Base-by-base conservation (phyloP, 2,888 invertebrate species). In the Lasioglossum calceatum region DNA sequence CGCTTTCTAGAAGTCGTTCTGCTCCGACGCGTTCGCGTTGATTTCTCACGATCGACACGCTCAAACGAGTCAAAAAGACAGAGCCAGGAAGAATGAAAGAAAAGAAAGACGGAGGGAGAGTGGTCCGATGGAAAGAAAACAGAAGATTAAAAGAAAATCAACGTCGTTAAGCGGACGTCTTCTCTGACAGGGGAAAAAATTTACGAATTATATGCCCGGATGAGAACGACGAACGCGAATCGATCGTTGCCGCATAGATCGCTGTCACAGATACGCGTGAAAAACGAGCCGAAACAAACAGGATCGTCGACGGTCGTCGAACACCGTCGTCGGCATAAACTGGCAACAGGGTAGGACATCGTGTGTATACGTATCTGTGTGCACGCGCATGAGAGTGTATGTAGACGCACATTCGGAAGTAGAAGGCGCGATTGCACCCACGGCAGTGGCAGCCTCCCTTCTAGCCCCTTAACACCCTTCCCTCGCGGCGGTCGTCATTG, bases 401-500 rank as follows among this genome's bases (percentile, higher is more conserved):
- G 50, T 7, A 2, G 23, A 71, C 79, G 58, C 81, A 84, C 73
- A 89, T 91, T 92, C 88, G 91, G 89, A 92, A 92, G 91, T 90
- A 87, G 91, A 92, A 92, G 92, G 92, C 91, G 91, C 90, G 91
- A 91, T 90, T 86, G 87, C 87, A 88, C 89, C 88, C 90, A 81
- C 87, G 16, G 32, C 32, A 32, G 47, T 54, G 67, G 58, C 47
- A 82, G 77, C 82, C 72, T 73, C 75, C 86, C 84, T 83, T 81
- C 61, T 27, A n/a, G 70, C 73, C 82, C 88, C 88, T 82, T 82
- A 81, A 81, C 83, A 67, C 80, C 83, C 85, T 85, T 86, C 87
- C 87, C 88, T 86, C 90, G 92, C 91, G 92, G 92, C 90, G 90
- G 91, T 89, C 91, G 92, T 93, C 92, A 93, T 93, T 94, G 94